Evolutionary conservation across 2,888 invertebrate species (phyloP), one percentile per base, ranked within the genome.

Genomic region (Steinernema scapterisci): DNA sequence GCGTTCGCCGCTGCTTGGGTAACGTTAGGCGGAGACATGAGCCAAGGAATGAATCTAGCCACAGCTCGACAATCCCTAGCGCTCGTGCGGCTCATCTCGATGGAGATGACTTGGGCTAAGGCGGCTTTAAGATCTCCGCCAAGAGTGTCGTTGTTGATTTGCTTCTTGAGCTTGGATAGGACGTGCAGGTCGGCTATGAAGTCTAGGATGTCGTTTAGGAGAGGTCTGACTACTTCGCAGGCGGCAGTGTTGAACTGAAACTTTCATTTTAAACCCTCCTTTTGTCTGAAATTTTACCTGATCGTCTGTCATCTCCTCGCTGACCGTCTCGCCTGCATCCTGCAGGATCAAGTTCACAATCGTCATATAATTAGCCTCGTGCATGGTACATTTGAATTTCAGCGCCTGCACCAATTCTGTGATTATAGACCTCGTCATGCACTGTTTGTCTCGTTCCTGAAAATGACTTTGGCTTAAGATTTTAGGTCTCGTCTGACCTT

Each of bases 81-180:
- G 23, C 83, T 81, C 31, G 85, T 94, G 75, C 94, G 90, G 0
- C 95, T 94, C 87, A 99, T 93, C 90, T 99, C 97, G 88, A 97
- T 90, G 0, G 97, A 95, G 73, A 97, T 82, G 81, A 88, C 90
- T 87, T 91, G 90, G 0, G 97, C 95, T 63, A 97, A 92, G 27
- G 95, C 95, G 52, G 96, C 95, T 89, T 99, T 99, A 73, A 99
- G 91, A 71, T 95, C 93, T 0, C 96, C 96, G 0, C 97, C 97
- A 31, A 99, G 90, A 0, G 97, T 96, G 77, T 87, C 88, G 23
- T 85, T 86, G 38, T 83, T 80, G 11, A 84, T 82, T 73, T 87
- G 85, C 71, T 87, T 87, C 80, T 97, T 97, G 80, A 99, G 93
- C 91, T 96, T 97, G 83, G 94, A 94, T 74, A 99, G 91, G 0